Evolutionary conservation across 2,113 vertebrate species (phyloP).

Genomic region (Axis porcinus): DNA sequence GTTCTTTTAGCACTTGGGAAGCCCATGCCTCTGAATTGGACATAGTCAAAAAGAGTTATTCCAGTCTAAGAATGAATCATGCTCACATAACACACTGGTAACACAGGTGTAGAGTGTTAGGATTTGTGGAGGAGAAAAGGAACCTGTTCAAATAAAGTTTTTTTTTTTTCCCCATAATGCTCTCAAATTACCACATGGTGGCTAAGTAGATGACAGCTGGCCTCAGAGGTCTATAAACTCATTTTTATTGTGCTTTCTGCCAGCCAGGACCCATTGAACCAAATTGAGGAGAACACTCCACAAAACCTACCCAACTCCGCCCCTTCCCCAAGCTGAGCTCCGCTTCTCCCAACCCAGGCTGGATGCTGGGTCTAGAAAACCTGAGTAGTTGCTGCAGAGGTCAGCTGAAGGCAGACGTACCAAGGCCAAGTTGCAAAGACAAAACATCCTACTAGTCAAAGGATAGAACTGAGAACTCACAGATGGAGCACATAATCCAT

Average conservation of each 20-base stretch:
- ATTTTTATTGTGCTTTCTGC: background rate
- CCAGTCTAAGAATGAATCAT: background rate
- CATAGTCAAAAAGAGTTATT: background rate
- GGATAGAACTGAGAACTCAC: background rate
- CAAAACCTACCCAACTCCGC: fast-evolving
- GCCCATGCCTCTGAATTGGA: background rate
- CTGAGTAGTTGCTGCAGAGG: background rate
- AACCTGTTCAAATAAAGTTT: background rate
- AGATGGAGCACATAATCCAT: too few relatives aligned
- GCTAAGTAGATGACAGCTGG: background rate
- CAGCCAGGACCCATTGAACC: background rate
- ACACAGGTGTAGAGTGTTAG: background rate
- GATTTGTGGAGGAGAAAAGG: background rate
- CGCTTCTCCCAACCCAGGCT: background rate
- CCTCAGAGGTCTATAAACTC: background rate
- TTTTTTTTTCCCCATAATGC: background rate
- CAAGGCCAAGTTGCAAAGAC: background rate
- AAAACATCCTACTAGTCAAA: background rate
- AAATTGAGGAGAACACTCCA: background rate
- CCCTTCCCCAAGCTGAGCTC: background rate
- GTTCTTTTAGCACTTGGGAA: background rate
- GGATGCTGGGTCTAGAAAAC: background rate
- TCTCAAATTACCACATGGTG: background rate
- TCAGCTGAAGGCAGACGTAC: background rate
- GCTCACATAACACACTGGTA: background rate